Evolutionary conservation across 1,140 invertebrate genomes (phyloP).

Genomic region (Rhopalosiphum padi): DNA sequence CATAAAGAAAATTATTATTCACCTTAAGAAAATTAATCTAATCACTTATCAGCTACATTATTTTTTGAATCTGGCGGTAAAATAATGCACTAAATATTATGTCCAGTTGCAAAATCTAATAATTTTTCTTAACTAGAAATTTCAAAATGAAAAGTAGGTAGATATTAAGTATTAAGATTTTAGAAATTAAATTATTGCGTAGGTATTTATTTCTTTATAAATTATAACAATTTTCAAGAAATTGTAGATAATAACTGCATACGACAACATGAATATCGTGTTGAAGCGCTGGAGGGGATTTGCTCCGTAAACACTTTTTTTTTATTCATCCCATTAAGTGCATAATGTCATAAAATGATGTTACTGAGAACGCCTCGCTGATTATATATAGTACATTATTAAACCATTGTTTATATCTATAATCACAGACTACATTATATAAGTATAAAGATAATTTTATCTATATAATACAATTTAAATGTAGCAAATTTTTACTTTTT

Average conservation of each 20-base stretch:
- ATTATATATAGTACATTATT: neutral
- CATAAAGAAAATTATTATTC: too few relatives aligned
- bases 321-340: neutral
- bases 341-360: neutral
- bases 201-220: neutral
- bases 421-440: neutral
- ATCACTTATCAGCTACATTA: too few relatives aligned
- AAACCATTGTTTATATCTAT: neutral
- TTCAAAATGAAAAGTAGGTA: neutral
- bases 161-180: neutral
- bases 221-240: neutral
- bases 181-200: neutral
- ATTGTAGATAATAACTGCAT: neutral
- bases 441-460: neutral
- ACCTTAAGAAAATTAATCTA: too few relatives aligned
- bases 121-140: neutral
- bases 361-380: neutral
- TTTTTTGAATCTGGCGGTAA: too few relatives aligned
- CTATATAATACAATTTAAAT: too few relatives aligned
- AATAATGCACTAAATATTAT: too few relatives aligned
- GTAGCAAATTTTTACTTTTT: too few relatives aligned
- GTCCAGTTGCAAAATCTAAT: too few relatives aligned
- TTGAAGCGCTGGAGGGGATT: neutral
- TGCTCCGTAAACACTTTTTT: neutral
- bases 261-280: neutral